Percentiles rank a stretch among this genome's conserved stretches.
These are phyloP conservation scores for Ichneumoninae sp. DNA, from an alignment of 2,888 invertebrate genomes.

Conservation along the genomic window DNA sequence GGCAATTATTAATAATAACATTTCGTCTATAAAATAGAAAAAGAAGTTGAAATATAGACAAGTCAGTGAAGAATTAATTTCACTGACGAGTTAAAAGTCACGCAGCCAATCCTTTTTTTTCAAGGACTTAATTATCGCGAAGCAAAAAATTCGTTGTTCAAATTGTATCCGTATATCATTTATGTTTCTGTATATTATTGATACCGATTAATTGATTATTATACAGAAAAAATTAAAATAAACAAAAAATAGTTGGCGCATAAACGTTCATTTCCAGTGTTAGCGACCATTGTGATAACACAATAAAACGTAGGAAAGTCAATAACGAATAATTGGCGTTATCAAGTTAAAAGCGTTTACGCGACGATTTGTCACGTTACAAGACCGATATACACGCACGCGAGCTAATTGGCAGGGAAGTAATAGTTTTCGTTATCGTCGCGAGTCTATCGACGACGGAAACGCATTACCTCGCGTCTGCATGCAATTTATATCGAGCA, in stretches of 20 bases:
- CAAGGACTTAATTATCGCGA: too few relatives aligned
- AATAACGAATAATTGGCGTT: not conserved
- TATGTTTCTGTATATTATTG: too few relatives aligned
- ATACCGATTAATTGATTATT: too few relatives aligned
- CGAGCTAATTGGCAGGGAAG: not conserved
- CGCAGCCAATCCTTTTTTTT: too few relatives aligned
- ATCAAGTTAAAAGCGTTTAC: not conserved
- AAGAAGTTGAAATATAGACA: too few relatives aligned
- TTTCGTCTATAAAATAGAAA: not conserved
- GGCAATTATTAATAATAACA: too few relatives aligned
- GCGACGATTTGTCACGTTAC: not conserved
- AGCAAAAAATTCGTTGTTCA: too few relatives aligned
- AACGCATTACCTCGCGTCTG: not conserved
- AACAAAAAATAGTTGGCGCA: too few relatives aligned
- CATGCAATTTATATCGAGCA: not conserved
- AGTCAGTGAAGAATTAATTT: too few relatives aligned
- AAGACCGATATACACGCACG: not conserved
- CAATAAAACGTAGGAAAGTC: not conserved
- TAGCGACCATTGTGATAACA: not conserved
- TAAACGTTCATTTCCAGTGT: not conserved
- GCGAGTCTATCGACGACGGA: not conserved
- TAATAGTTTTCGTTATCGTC: constrained; percentile 4
- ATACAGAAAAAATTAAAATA: too few relatives aligned
- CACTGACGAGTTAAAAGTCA: too few relatives aligned
- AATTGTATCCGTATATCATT: too few relatives aligned